phyloP scores from a whole-genome alignment of 2,113 vertebrate species.

The Oreotrochilus melanogaster region DNA sequence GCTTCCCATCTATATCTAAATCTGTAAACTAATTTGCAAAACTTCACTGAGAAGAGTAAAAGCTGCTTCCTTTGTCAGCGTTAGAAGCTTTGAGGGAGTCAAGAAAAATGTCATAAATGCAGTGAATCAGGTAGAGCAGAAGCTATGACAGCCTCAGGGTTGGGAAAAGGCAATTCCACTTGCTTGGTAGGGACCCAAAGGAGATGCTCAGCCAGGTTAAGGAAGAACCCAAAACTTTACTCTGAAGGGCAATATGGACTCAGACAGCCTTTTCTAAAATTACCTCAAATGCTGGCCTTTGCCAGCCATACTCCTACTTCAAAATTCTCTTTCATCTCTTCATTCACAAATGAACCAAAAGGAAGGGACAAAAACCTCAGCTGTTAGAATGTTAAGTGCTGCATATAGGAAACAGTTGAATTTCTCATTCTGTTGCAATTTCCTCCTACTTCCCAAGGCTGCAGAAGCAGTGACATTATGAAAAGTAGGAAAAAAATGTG shows the following conservation, averaged over 20 bases:
- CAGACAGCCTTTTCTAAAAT: neutral
- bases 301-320: neutral
- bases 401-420: neutral
- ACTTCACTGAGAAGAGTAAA: neutral
- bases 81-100: neutral
- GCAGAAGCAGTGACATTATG: neutral
- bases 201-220: neutral
- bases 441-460: neutral
- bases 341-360: neutral
- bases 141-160: neutral
- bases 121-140: neutral
- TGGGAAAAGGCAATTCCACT: neutral
- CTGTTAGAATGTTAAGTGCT: neutral
- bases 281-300: neutral
- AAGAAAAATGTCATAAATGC: neutral
- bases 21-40: neutral
- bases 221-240: neutral
- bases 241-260: fast-evolving
- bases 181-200: neutral
- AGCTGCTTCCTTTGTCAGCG: neutral
- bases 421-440: neutral
- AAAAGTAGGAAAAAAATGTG: constrained; percentile 21
- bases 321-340: neutral
- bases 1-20: neutral
- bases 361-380: neutral